Percentiles rank a stretch among this genome's conserved stretches.
phyloP scores from a whole-genome alignment of 2,797 vertebrate species.

The Pantherophis alleghaniensis region DNA sequence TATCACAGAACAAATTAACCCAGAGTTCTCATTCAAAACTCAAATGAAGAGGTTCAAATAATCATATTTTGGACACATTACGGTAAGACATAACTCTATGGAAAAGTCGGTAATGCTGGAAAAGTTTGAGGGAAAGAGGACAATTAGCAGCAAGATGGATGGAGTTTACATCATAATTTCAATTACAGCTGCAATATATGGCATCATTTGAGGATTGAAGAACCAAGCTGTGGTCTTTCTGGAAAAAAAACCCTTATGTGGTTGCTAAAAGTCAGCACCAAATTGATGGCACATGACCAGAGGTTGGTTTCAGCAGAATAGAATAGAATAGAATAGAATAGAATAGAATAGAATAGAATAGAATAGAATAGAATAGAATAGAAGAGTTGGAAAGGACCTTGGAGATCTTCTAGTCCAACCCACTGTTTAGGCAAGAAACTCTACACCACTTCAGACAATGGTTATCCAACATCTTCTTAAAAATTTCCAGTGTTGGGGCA shows the following conservation, averaged over 20 bases:
- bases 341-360: too few species aligned
- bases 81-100: not conserved
- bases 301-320: too few species aligned
- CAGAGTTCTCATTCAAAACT: not conserved
- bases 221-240: not conserved
- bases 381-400: too few species aligned
- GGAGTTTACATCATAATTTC: not conserved
- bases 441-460: too few species aligned
- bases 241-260: not conserved
- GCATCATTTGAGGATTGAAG: not conserved
- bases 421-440: too few species aligned
- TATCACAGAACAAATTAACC: not conserved
- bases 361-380: too few species aligned
- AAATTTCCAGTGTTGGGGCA: too few species aligned
- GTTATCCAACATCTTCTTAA: too few species aligned
- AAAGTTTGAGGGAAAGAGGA: not conserved
- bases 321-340: too few species aligned
- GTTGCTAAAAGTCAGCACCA: not conserved
- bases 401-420: too few species aligned
- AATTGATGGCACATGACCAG: not conserved
- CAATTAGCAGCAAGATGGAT: not conserved
- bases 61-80: not conserved
- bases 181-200: not conserved
- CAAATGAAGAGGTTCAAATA: not conserved
- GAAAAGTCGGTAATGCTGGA: not conserved